Conservation (phyloP, 2,797 vertebrate species). For the Todus mexicanus region DNA sequence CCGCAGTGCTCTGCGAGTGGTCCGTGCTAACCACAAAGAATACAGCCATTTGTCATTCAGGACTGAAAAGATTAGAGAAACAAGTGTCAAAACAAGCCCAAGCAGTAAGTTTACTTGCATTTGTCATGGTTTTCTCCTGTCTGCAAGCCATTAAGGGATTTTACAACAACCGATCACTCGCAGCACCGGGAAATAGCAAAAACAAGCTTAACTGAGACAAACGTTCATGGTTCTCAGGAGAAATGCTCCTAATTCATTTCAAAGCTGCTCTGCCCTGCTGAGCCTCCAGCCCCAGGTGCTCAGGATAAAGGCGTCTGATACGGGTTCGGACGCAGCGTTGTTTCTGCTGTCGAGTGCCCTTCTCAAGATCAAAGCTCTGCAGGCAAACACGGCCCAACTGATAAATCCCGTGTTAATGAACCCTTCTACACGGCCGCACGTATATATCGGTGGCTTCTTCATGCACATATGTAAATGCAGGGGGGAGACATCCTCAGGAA, state of each 20-base stretch:
- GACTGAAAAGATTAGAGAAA: not conserved
- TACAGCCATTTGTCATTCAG: not conserved
- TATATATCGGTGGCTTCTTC: accelerated
- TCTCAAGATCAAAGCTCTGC: slow-evolving; percentile 15
- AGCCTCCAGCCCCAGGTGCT: not conserved
- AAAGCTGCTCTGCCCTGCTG: not conserved
- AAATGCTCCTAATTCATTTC: not conserved
- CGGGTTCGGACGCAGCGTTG: accelerated
- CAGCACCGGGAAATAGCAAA: not conserved
- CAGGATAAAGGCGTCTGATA: not conserved
- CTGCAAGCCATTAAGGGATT: not conserved
- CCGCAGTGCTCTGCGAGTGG: not conserved
- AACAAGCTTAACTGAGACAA: not conserved
- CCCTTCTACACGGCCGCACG: not conserved
- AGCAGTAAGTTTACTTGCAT: not conserved
- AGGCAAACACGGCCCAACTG: not conserved
- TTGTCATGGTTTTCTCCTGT: not conserved
- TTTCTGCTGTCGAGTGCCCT: not conserved
- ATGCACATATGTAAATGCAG: not conserved
- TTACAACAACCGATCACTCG: not conserved
- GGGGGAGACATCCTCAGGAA: not conserved
- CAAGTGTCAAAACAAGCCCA: not conserved
- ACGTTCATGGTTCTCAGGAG: not conserved
- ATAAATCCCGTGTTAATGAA: not conserved
- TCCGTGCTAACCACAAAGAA: not conserved